Evolutionary conservation across 1,140 invertebrate genomes (phyloP), one percentile per base, ranked within the genome.

Genomic region (Bathynomus jamesi): DNA sequence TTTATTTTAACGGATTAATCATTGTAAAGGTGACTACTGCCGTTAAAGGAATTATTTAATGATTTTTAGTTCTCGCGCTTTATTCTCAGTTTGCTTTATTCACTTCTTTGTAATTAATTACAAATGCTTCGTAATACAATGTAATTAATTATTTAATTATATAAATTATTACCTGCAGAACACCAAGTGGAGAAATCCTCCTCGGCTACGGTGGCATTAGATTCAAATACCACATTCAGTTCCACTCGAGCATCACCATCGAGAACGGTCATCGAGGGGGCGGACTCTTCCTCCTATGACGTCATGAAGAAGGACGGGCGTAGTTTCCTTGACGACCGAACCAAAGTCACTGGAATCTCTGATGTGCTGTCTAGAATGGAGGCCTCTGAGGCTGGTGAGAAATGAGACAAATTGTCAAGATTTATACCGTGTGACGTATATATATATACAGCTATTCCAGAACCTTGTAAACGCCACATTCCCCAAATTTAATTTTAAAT

Each of bases 321-420:
- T 3, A 72, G 70, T 11, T 91, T 91, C 80, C 84, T 90, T n/a
- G 87, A 88, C 74, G 88, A 87, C 79, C 83, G 81, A 71, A 86
- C 86, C 40, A 87, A 87, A 78, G 89, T 91, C 29, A 87, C 87
- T 21, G 87, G 87, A 11, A 87, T 90, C 1, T 85, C 89, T 76
- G 90, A 91, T 81, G 88, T 90, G 2, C 82, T 91, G 1, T 85
- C 85, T 11, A 83, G 89, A 72, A 91, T 91, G 90, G 86, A 87
- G 77, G 89, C 88, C 79, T 87, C 87, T 72, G 87, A 88, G 79
- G 85, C 87, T 75, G 87, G 87, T 89, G 75, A 82, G 82, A 74
- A 13, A 61, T 67, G 10, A n/a, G n/a, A n/a, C n/a, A n/a, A n/a
- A n/a, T n/a, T n/a, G 32, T 60, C 24, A 64, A 64, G 40, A 10